phyloP scores from a whole-genome alignment of 2,113 vertebrate genomes.

The Chascanopsetta lugubris region DNA sequence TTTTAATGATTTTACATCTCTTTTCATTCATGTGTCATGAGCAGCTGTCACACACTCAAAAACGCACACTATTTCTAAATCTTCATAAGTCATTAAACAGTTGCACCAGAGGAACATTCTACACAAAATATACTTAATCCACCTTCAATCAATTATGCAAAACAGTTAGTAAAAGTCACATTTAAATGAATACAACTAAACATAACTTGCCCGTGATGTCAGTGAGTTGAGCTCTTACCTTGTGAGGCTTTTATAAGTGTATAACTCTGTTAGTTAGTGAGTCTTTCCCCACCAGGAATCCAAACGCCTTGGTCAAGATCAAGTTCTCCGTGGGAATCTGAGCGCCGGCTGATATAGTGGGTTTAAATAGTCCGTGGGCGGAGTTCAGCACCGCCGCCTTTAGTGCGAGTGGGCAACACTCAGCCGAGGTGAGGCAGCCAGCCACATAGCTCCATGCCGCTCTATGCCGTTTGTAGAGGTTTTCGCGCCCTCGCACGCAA shows the following conservation, averaged over 20 bases:
- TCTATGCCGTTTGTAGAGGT: too few species aligned
- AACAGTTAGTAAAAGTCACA: not conserved
- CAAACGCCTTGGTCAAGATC: constrained; percentile 68
- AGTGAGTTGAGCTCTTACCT: constrained; percentile 44
- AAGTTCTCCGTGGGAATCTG: constrained; percentile 63
- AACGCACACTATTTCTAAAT: not conserved
- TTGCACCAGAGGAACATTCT: not conserved
- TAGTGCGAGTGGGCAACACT: constrained; percentile 22
- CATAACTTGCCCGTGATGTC: not conserved
- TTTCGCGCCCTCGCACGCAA: too few species aligned
- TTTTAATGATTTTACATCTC: not conserved
- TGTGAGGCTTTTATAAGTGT: not conserved
- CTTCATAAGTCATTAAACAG: not conserved
- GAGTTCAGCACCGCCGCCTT: constrained; percentile 36
- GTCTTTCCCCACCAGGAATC: constrained; percentile 10
- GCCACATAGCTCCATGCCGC: too few species aligned
- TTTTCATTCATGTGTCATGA: not conserved
- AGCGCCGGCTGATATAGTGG: constrained; percentile 55
- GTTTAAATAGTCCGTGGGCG: constrained; percentile 80
- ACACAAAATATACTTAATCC: not conserved
- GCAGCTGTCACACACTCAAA: not conserved
- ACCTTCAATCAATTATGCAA: not conserved
- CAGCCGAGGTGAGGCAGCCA: constrained; percentile 23
- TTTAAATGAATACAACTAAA: not conserved
- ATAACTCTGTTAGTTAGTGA: not conserved